Percentiles rank a stretch among this genome's conserved stretches.
These are phyloP conservation scores for Volucella inanis DNA, from an alignment of 2,888 invertebrate genomes.

Conservation along the genomic window DNA sequence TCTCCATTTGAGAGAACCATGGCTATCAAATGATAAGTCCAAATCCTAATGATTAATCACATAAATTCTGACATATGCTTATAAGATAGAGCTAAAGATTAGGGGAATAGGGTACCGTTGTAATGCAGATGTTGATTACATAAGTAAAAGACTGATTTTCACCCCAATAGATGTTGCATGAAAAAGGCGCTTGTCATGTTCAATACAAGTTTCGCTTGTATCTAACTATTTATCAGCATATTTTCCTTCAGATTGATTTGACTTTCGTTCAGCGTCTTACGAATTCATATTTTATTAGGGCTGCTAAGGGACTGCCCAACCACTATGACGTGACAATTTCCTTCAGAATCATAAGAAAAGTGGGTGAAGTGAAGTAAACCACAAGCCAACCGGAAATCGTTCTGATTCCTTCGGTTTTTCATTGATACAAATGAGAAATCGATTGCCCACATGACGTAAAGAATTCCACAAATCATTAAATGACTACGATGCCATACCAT, in stretches of 20 bases:
- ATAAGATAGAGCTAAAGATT: constrained; percentile 13
- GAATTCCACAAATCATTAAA: constrained; percentile 29
- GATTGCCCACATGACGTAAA: constrained; percentile 41
- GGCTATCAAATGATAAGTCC: constrained; percentile 20
- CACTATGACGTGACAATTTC: constrained; percentile 42
- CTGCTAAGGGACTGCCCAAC: constrained; percentile 14
- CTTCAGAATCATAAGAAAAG: constrained; percentile 4
- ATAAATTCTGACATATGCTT: constrained; percentile 34
- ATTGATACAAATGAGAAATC: constrained; percentile 36
- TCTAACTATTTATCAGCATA: constrained; percentile 34
- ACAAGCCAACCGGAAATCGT: constrained; percentile 40
- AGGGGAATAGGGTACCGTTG: background rate
- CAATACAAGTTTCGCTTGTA: constrained; percentile 20
- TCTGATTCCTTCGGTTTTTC: constrained; percentile 27
- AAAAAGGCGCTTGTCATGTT: constrained; percentile 48
- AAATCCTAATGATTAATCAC: constrained; percentile 56
- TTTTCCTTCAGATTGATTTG: constrained; percentile 37
- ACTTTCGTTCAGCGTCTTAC: constrained; percentile 23
- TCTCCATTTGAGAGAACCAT: too few species aligned
- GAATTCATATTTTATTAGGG: constrained; percentile 4
- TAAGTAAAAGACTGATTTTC: constrained; percentile 12
- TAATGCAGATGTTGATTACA: constrained; percentile 42
- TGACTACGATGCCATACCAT: constrained; percentile 17
- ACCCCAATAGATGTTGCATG: constrained; percentile 26
- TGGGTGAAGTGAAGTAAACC: background rate